These are phyloP conservation scores for Chrysogorgia sp. DNA, from an alignment of 92 coral and sea anemone genomes.

Conservation along the genomic window DNA sequence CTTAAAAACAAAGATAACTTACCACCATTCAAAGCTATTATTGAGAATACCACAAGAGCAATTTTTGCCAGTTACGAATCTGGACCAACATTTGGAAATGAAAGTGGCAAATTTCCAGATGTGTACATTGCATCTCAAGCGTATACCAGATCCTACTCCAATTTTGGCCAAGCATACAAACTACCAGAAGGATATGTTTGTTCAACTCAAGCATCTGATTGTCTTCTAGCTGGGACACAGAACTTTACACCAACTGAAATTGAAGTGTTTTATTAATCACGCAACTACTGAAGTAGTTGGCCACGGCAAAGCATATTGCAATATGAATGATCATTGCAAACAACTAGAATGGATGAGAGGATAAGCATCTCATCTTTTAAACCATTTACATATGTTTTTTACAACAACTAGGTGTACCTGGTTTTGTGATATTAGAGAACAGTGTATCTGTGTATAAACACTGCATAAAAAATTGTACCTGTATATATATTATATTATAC, in stretches of 20 bases:
- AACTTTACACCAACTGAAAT: constrained; percentile 2
- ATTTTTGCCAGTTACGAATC: background rate
- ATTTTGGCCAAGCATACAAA: no score
- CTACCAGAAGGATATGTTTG: no score
- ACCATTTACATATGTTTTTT: no score
- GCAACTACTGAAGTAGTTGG: no score
- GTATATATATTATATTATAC: no score
- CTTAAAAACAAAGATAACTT: constrained; percentile 16
- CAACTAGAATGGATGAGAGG: background rate
- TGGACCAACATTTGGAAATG: constrained; percentile 3
- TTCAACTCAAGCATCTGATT: background rate
- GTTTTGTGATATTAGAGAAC: no score
- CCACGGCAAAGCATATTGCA: background rate
- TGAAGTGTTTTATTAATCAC: constrained; percentile 5
- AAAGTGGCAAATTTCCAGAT: background rate
- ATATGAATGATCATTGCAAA: background rate
- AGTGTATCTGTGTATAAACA: no score
- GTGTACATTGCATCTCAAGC: background rate
- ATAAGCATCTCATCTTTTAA: no score
- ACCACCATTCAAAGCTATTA: background rate
- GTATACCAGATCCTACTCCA: background rate
- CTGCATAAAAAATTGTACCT: no score
- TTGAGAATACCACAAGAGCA: background rate
- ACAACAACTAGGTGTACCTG: no score
- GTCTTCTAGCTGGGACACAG: constrained; percentile 1